Conservation (phyloP, 2,888 invertebrate species). For the Mesorhabditis sp. region DNA sequence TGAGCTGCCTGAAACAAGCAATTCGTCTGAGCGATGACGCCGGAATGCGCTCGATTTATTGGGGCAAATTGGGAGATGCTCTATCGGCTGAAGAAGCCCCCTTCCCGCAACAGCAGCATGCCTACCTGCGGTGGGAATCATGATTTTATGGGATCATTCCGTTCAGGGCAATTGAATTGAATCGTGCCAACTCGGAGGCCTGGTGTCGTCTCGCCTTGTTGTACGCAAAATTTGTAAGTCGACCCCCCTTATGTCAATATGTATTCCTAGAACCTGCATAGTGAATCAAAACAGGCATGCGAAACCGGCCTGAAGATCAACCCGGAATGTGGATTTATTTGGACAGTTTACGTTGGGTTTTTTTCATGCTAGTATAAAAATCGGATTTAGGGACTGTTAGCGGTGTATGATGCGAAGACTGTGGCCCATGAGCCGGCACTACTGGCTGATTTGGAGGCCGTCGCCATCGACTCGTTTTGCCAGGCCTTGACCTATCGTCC, state of each 20-base stretch:
- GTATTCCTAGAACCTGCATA: background rate
- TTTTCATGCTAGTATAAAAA: background rate
- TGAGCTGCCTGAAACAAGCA: slow-evolving; percentile 1
- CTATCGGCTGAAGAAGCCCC: background rate
- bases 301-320: slow-evolving; percentile 30
- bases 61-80: background rate
- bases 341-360: slow-evolving; percentile 15
- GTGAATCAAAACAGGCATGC: slow-evolving; percentile 15
- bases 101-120: background rate
- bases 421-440: background rate
- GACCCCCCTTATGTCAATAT: background rate
- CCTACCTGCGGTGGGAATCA: background rate
- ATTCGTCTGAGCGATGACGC: background rate
- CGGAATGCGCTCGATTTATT: slow-evolving; percentile 4
- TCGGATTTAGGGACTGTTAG: background rate
- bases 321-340: slow-evolving; percentile 29
- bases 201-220: slow-evolving; percentile 26
- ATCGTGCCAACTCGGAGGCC: slow-evolving; percentile 27
- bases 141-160: background rate
- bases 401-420: background rate
- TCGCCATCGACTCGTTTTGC: background rate
- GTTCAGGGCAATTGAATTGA: slow-evolving; percentile 24
- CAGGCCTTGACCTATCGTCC: background rate
- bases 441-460: background rate
- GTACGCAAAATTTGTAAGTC: slow-evolving; percentile 11